Conservation (phyloP, 2,888 invertebrate species). For the Drosophila engyochracea region DNA sequence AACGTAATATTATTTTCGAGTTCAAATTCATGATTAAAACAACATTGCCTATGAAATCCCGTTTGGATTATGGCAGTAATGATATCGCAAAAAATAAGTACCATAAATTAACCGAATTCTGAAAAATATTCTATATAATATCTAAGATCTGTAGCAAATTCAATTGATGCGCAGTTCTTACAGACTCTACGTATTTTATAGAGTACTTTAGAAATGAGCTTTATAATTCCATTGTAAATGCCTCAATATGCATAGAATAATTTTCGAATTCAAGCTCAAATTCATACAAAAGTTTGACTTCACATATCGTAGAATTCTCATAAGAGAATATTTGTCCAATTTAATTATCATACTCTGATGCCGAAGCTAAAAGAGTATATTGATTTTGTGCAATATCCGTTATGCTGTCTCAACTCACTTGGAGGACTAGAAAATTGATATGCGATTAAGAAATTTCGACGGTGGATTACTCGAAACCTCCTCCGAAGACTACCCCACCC, state of each 20-base stretch:
- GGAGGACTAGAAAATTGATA: not conserved
- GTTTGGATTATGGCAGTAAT: not conserved
- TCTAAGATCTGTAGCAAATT: not conserved
- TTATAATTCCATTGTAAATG: not conserved
- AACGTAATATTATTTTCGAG: not conserved
- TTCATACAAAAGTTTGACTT: not conserved
- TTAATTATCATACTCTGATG: not conserved
- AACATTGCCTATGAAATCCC: not conserved
- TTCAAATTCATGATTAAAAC: not conserved
- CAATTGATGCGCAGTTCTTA: no score
- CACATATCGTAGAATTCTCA: not conserved
- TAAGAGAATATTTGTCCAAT: not conserved
- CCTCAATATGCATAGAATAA: not conserved
- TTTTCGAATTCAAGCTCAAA: not conserved
- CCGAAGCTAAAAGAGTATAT: not conserved
- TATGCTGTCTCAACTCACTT: no score
- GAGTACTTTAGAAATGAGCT: not conserved
- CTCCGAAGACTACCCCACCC: not conserved
- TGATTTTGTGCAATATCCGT: not conserved
- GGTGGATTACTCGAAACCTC: not conserved
- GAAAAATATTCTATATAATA: not conserved
- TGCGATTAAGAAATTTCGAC: rapidly evolving
- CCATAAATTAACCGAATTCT: not conserved
- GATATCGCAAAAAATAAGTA: not conserved
- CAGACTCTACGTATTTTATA: not conserved